Conservation (phyloP, 1,140 invertebrate genomes). For the Calosoma granatense region DNA sequence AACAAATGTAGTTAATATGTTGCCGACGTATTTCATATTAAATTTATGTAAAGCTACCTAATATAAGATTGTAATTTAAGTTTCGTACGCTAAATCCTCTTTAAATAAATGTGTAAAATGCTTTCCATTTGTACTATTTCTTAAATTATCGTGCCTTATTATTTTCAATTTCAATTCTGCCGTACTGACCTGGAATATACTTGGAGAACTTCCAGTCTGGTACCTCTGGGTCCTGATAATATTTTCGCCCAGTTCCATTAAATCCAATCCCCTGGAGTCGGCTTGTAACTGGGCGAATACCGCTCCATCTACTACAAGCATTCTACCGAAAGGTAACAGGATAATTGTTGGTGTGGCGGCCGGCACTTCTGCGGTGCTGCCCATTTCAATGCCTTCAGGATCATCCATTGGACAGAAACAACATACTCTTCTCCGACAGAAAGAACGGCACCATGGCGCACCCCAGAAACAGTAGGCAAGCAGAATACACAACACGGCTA, state of each 20-base stretch:
- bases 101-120: too few relatives aligned
- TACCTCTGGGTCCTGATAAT: conserved; percentile 35
- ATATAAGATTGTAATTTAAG: too few relatives aligned
- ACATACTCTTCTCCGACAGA: conserved; percentile 39
- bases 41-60: too few relatives aligned
- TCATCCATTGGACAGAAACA: conserved; percentile 31
- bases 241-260: conserved; percentile 42
- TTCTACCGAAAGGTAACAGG: conserved; percentile 44
- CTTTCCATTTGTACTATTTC: not conserved
- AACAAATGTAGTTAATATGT: too few relatives aligned
- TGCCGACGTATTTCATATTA: too few relatives aligned
- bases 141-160: not conserved
- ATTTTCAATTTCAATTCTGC: too few relatives aligned
- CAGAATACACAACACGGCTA: conserved; percentile 45
- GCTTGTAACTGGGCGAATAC: conserved; percentile 42
- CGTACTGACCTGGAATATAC: conserved; percentile 16
- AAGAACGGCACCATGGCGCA: conserved; percentile 40
- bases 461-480: conserved; percentile 50
- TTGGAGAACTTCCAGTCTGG: conserved; percentile 27
- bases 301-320: conserved; percentile 44
- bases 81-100: too few relatives aligned
- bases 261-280: conserved; percentile 35
- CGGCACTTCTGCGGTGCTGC: conserved; percentile 12
- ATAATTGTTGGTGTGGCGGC: conserved; percentile 42
- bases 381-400: conserved; percentile 16